Conservation (phyloP, 2,113 vertebrate species). For the Vidua macroura region DNA sequence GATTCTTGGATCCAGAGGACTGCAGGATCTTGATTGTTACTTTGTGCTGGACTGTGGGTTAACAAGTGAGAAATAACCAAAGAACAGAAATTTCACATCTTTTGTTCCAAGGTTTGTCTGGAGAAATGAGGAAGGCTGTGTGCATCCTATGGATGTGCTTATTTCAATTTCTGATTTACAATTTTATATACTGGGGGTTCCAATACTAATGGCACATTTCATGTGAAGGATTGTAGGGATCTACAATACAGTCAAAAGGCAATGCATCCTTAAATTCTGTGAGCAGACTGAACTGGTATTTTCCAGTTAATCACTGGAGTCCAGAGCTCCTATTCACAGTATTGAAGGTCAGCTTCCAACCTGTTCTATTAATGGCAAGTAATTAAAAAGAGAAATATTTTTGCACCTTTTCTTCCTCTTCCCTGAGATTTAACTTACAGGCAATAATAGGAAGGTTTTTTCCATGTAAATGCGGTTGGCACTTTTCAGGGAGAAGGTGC, state of each 20-base stretch:
- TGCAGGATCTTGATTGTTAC: neutral
- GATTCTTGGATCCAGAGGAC: neutral
- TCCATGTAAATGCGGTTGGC: slow-evolving; percentile 67
- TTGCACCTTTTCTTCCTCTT: neutral
- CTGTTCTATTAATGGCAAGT: neutral
- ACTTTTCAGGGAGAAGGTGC: slow-evolving; percentile 43
- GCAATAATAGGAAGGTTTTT: slow-evolving; percentile 42
- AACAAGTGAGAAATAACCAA: neutral
- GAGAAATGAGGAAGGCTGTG: neutral
- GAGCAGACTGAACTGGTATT: neutral
- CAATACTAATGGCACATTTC: neutral
- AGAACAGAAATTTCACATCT: neutral
- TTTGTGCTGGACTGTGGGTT: neutral
- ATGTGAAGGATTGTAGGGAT: neutral
- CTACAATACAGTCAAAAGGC: neutral
- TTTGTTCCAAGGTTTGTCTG: neutral
- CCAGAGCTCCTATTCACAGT: neutral
- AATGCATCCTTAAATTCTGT: neutral
- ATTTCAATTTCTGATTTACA: neutral
- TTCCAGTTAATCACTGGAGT: neutral
- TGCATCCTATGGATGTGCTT: neutral
- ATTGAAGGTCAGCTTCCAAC: neutral
- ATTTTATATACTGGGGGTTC: fast-evolving
- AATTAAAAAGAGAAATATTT: neutral
- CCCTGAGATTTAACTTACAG: slow-evolving; percentile 45